These are phyloP conservation scores for Macrotrachela quadricornifera DNA, from an alignment of 1,140 invertebrate species.

Conservation along the genomic window DNA sequence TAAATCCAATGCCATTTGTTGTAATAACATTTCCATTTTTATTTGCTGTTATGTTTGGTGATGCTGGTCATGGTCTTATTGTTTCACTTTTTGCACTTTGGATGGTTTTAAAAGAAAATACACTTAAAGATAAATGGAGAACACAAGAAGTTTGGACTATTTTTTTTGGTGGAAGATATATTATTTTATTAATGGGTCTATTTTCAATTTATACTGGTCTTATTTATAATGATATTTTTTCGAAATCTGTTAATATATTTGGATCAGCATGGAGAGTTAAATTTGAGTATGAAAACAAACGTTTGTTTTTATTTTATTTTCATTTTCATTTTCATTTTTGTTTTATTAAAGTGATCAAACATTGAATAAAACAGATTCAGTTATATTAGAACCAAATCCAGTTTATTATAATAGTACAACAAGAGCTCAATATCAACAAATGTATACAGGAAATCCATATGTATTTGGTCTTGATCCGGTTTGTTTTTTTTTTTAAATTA, in stretches of 20 bases:
- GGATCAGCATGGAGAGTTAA: slow-evolving; percentile 56
- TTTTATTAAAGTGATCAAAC: background rate
- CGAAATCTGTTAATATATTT: slow-evolving; percentile 82
- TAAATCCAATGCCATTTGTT: slow-evolving; percentile 79
- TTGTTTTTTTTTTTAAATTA: background rate
- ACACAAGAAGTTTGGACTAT: slow-evolving; percentile 58
- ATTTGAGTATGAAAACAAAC: background rate
- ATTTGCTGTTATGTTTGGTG: slow-evolving; percentile 94
- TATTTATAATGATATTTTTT: slow-evolving; percentile 94
- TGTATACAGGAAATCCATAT: slow-evolving; percentile 7
- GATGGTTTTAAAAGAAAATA: slow-evolving; percentile 38
- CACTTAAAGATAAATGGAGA: slow-evolving; percentile 18
- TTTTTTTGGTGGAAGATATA: slow-evolving; percentile 89
- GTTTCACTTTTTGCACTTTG: slow-evolving; percentile 40
- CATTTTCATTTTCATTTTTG: background rate
- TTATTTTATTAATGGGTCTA: slow-evolving; percentile 82
- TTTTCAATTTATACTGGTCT: slow-evolving; percentile 91
- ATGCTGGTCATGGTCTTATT: slow-evolving; percentile 63
- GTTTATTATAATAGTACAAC: background rate
- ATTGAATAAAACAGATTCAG: slow-evolving; percentile 3
- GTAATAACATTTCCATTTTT: slow-evolving; percentile 93
- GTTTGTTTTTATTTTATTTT: background rate
- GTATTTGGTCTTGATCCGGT: slow-evolving; percentile 7
- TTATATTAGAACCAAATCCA: slow-evolving; percentile 3
- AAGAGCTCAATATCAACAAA: background rate